Conservation (phyloP, 1,140 invertebrate species). For the Adoxophyes honmai region DNA sequence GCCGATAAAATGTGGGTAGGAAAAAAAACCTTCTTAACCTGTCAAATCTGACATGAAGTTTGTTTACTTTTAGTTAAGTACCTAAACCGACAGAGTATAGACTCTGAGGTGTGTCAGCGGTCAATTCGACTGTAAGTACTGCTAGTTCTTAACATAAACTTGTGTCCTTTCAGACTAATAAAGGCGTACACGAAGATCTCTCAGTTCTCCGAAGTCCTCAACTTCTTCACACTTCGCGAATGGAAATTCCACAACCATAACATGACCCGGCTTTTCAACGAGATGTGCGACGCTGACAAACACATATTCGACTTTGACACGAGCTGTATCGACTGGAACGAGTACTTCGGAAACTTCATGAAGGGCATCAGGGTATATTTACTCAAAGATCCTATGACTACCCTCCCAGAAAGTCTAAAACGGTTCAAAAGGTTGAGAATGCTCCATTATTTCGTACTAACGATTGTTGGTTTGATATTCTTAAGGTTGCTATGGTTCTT, state of each 20-base stretch:
- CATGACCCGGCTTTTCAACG: slow-evolving; percentile 61
- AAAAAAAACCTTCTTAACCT: too few relatives aligned
- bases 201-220: slow-evolving; percentile 82
- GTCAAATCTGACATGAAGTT: too few relatives aligned
- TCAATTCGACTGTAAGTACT: neutral
- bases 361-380: slow-evolving; percentile 79
- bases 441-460: slow-evolving; percentile 35
- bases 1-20: too few relatives aligned
- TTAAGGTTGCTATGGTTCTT: slow-evolving; percentile 31
- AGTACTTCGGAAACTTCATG: slow-evolving; percentile 79
- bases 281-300: slow-evolving; percentile 77
- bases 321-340: slow-evolving; percentile 77
- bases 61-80: too few relatives aligned
- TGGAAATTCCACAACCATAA: slow-evolving; percentile 87
- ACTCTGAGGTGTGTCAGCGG: neutral
- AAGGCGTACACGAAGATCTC: slow-evolving; percentile 86
- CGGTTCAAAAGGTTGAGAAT: slow-evolving; percentile 36
- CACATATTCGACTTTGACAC: slow-evolving; percentile 80
- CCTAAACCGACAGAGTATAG: too few relatives aligned
- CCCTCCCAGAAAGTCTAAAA: slow-evolving; percentile 46
- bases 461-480: slow-evolving; percentile 26
- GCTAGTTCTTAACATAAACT: neutral
- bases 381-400: slow-evolving; percentile 79
- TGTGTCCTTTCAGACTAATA: slow-evolving; percentile 79
- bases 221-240: slow-evolving; percentile 83